Percentiles rank a stretch among this genome's conserved stretches.
Evolutionary conservation across 1,140 invertebrate genomes (phyloP).

Genomic region (Drosophila prosaltans): DNA sequence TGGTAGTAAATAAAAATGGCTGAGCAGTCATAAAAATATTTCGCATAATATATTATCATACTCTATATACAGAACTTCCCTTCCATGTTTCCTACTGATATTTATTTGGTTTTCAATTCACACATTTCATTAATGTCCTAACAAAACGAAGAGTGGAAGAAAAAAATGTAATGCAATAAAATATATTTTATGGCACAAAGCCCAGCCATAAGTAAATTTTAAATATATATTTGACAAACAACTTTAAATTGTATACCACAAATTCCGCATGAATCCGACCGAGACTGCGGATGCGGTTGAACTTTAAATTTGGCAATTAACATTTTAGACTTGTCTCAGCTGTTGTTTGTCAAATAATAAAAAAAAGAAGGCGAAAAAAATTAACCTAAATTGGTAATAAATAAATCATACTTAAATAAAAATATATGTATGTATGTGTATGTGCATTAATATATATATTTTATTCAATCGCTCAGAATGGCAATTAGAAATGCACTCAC

Average conservation of each 20-base stretch:
- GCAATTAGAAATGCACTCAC: not conserved
- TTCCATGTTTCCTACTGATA: not conserved
- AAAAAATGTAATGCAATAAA: not conserved
- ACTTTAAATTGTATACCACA: not conserved
- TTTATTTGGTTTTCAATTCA: constrained; percentile 13
- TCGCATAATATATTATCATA: constrained; percentile 8
- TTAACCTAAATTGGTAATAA: not conserved
- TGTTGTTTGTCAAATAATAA: not conserved
- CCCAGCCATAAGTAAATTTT: not conserved
- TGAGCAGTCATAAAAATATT: constrained; percentile 13
- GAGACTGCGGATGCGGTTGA: not conserved
- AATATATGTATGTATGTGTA: not conserved
- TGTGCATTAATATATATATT: not conserved
- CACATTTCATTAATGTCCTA: not conserved
- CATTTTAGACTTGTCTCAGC: not conserved
- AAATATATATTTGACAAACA: constrained; percentile 1
- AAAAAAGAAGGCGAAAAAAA: no score
- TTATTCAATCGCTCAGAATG: not conserved
- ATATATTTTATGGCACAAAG: not conserved
- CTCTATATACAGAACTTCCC: not conserved
- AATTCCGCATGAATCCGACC: not conserved
- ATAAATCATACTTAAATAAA: not conserved
- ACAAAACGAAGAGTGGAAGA: not conserved
- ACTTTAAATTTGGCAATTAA: not conserved
- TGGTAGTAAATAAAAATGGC: constrained; percentile 6